phyloP scores from a whole-genome alignment of 2,888 invertebrate genomes.

The Strigamia crassipes region DNA sequence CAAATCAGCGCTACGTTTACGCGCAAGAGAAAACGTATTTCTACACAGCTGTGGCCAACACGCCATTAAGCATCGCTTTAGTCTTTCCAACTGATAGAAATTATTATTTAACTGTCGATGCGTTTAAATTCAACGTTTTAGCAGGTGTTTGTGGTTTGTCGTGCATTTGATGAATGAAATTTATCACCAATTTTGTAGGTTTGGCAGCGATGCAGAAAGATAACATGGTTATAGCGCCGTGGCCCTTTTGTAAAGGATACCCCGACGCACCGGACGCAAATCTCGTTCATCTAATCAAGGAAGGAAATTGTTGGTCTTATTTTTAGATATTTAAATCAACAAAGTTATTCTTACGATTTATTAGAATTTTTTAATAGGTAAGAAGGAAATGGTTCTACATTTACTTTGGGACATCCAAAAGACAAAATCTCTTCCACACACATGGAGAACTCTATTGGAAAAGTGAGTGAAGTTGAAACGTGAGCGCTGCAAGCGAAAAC shows the following conservation, averaged over 20 bases:
- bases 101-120: slow-evolving; percentile 3
- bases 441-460: slow-evolving; percentile 7
- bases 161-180: neutral
- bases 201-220: neutral
- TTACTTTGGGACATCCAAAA: slow-evolving; percentile 45
- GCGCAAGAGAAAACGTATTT: neutral
- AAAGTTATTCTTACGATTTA: neutral
- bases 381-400: slow-evolving; percentile 6
- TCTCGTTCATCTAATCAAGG: neutral
- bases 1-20: neutral
- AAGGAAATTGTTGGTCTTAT: neutral
- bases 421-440: slow-evolving; percentile 30
- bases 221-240: neutral
- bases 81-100: neutral
- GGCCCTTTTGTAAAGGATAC: neutral
- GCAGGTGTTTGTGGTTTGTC: neutral
- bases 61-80: neutral
- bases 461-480: neutral
- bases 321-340: neutral
- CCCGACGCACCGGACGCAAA: neutral
- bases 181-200: neutral
- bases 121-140: neutral
- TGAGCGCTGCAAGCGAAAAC: too few relatives aligned
- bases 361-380: neutral
- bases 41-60: neutral